Evolutionary conservation across 2,888 invertebrate species (phyloP).

Genomic region (Dynastes grantii): DNA sequence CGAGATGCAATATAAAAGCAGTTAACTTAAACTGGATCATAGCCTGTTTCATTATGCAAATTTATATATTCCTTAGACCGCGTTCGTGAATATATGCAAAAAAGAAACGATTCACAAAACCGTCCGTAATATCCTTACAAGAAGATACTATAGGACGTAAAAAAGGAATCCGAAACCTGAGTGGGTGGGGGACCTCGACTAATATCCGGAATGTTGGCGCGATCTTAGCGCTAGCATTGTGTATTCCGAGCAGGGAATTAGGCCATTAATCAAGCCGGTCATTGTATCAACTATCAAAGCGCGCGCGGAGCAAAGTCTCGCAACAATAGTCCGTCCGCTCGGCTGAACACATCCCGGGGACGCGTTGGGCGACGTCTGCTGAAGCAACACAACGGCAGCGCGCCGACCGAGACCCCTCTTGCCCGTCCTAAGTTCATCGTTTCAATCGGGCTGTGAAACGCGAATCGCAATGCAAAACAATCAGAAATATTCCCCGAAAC

Average conservation of each 20-base stretch:
- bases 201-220: constrained; percentile 71
- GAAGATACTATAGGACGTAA: constrained; percentile 12
- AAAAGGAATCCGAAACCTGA: constrained; percentile 33
- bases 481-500: constrained; percentile 53
- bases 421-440: constrained; percentile 33
- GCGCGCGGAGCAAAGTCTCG: constrained; percentile 69
- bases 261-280: constrained; percentile 72
- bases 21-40: too few relatives aligned
- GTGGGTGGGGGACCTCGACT: constrained; percentile 57
- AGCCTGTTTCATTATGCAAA: too few relatives aligned
- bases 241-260: constrained; percentile 71
- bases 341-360: constrained; percentile 65
- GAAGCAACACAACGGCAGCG: constrained; percentile 14
- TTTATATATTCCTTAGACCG: too few relatives aligned
- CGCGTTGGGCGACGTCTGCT: constrained; percentile 47
- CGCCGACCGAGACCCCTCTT: not conserved
- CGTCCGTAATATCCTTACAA: constrained; percentile 33
- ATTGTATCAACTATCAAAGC: constrained; percentile 73
- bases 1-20: too few relatives aligned
- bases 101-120: constrained; percentile 12
- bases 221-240: constrained; percentile 71
- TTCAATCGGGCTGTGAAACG: constrained; percentile 53
- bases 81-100: constrained; percentile 9
- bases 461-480: constrained; percentile 56
- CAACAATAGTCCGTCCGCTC: constrained; percentile 69